Conservation (phyloP, 92 coral and sea anemone genomes). For the Siderastrea siderea region DNA sequence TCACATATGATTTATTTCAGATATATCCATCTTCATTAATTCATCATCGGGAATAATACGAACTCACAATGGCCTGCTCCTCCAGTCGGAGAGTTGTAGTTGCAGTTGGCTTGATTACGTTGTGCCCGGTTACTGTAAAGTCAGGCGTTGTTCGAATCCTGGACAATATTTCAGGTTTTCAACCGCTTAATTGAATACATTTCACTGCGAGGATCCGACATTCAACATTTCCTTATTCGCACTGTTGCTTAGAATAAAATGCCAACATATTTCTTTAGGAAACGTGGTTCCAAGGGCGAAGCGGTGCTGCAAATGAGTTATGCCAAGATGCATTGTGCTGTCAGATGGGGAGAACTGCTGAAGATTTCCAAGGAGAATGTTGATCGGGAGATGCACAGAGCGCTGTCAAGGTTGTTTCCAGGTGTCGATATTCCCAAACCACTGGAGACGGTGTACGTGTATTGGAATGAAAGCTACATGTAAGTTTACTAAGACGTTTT, state of each 20-base stretch:
- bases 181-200: too few relatives aligned
- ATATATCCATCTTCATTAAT: too few relatives aligned
- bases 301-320: slow-evolving; percentile 24
- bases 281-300: slow-evolving; percentile 33
- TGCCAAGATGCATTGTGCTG: not conserved
- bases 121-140: too few relatives aligned
- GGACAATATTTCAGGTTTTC: too few relatives aligned
- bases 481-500: not conserved
- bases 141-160: too few relatives aligned
- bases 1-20: too few relatives aligned
- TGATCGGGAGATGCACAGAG: slow-evolving; percentile 3
- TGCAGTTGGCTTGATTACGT: too few relatives aligned
- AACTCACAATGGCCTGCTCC: too few relatives aligned
- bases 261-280: not conserved
- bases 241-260: not conserved
- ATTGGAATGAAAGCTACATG: slow-evolving; percentile 36
- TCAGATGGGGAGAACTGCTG: slow-evolving; percentile 28
- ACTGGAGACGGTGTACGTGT: slow-evolving; percentile 17
- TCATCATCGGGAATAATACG: too few relatives aligned
- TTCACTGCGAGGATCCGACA: too few relatives aligned
- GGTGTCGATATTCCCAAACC: slow-evolving; percentile 43
- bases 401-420: slow-evolving; percentile 19
- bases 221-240: not conserved
- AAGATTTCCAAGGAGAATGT: slow-evolving; percentile 1
- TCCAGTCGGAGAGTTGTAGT: too few relatives aligned